Percentiles rank a stretch among this genome's conserved stretches.
Conservation (phyloP, 2,113 vertebrate species). For the Rhinoderma darwinii region DNA sequence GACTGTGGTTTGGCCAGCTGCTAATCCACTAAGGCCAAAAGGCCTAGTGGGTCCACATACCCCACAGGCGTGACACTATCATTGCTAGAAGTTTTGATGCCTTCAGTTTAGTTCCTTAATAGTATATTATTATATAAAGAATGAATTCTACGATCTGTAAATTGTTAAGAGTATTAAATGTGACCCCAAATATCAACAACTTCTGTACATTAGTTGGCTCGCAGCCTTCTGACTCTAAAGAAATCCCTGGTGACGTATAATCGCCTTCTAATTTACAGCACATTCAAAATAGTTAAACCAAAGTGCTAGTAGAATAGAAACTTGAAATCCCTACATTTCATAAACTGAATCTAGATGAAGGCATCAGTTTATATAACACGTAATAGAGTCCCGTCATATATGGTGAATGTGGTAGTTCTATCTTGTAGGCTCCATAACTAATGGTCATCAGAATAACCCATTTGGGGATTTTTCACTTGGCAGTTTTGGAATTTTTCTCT, state of each 20-base stretch:
- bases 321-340: not conserved
- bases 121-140: too few species aligned
- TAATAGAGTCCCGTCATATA: not conserved
- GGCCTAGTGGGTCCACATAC: too few species aligned
- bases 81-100: not conserved
- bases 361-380: not conserved
- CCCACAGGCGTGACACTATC: too few species aligned
- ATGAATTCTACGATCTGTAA: too few species aligned
- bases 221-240: not conserved
- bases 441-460: constrained; percentile 2
- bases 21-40: too few species aligned
- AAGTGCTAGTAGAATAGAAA: not conserved
- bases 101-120: not conserved
- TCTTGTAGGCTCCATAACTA: not conserved
- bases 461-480: constrained; percentile 10
- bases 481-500: constrained; percentile 3
- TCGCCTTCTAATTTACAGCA: not conserved
- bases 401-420: not conserved
- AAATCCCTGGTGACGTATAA: not conserved
- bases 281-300: not conserved
- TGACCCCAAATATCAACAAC: not conserved
- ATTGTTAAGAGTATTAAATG: not conserved
- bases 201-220: not conserved
- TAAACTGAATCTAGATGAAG: not conserved
- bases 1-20: too few species aligned